Conservation (phyloP, 2,797 vertebrate species). For the Eulemur rubriventer region DNA sequence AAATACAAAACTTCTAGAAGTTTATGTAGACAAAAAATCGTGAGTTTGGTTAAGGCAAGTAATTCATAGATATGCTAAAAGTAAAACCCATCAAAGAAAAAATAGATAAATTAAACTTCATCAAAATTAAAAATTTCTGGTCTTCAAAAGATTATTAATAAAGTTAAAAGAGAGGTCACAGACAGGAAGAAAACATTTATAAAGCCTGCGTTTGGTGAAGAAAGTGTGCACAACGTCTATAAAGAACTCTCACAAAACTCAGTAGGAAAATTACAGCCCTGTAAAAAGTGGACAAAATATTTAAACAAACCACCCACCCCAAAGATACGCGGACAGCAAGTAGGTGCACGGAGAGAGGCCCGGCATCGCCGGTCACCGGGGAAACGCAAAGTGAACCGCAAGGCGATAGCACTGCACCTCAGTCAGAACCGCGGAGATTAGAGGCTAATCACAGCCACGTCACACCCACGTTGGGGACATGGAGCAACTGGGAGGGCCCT, state of each 20-base stretch:
- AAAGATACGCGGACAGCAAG: fast-evolving
- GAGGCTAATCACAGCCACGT: fast-evolving
- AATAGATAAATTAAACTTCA: neutral
- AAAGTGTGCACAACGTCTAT: neutral
- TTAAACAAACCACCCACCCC: too few relatives aligned
- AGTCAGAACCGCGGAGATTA: fast-evolving
- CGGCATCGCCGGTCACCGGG: fast-evolving
- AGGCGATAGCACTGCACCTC: fast-evolving
- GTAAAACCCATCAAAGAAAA: neutral
- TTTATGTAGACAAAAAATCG: neutral
- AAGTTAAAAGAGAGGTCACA: neutral
- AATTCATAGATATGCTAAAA: neutral
- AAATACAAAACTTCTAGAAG: neutral
- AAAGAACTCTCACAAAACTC: neutral
- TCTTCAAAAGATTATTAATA: neutral
- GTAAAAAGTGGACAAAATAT: neutral
- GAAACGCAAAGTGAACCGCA: fast-evolving
- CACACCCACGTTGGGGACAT: fast-evolving
- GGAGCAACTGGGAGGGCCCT: fast-evolving
- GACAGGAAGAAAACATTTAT: neutral
- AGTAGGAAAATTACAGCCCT: neutral
- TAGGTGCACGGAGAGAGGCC: fast-evolving
- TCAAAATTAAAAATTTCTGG: neutral
- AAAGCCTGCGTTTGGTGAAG: neutral
- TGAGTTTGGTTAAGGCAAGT: neutral